A percentile compares a stretch with the other conserved stretches of the same genome.
Conservation (phyloP, 2,888 invertebrate genomes). For the Noctua fimbriata region DNA sequence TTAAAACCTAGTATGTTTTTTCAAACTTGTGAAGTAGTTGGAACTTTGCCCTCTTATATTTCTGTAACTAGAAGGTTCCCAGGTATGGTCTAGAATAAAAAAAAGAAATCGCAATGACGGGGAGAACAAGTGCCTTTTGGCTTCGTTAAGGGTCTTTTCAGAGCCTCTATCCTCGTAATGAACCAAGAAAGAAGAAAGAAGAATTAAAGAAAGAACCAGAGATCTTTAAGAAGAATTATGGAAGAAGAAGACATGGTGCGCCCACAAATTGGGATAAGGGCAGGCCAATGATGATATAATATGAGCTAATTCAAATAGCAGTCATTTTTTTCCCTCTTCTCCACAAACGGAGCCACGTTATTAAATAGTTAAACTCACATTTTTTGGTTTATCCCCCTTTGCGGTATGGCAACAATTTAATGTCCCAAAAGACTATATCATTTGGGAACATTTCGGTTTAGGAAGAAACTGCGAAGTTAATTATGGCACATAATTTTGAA, state of each 20-base stretch:
- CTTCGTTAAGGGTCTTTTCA: no score
- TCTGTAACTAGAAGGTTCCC: no score
- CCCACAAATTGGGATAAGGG: background rate
- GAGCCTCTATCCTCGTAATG: no score
- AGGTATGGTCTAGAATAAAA: no score
- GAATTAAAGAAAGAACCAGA: no score
- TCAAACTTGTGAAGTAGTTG: no score
- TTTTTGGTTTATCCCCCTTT: conserved; percentile 45
- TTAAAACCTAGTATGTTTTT: no score
- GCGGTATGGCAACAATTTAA: conserved; percentile 49
- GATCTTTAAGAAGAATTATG: background rate
- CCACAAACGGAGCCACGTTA: background rate
- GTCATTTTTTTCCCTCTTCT: background rate
- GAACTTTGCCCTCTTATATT: no score
- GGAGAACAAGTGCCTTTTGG: no score
- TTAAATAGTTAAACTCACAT: conserved; percentile 46
- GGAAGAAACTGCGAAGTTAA: conserved; percentile 30
- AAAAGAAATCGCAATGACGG: no score
- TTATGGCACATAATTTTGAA: conserved; percentile 56
- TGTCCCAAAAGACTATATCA: conserved; percentile 47
- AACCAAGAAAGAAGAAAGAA: no score
- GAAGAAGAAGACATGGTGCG: background rate
- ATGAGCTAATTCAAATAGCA: background rate
- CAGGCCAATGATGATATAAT: background rate
- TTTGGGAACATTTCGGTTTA: conserved; percentile 51